Conservation (phyloP, 2,113 vertebrate genomes). For the Amphiprion percula region DNA sequence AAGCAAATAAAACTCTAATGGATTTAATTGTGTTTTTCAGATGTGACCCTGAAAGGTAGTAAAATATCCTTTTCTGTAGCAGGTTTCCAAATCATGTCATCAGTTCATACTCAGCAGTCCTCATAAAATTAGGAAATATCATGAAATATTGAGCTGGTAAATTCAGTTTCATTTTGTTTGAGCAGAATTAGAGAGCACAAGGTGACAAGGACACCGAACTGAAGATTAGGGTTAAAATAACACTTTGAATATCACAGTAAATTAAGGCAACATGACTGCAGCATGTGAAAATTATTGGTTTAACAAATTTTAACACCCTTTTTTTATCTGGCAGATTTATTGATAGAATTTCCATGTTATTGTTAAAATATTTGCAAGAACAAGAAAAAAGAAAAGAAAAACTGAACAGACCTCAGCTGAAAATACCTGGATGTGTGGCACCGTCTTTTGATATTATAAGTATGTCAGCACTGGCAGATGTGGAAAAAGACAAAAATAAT, state of each 20-base stretch:
- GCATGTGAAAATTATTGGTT: not conserved
- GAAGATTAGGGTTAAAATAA: not conserved
- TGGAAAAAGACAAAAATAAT: slow-evolving; percentile 30
- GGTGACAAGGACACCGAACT: not conserved
- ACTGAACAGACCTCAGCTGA: not conserved
- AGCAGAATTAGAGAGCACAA: not conserved
- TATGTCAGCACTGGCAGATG: not conserved
- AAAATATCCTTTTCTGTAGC: not conserved
- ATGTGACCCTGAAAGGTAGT: not conserved
- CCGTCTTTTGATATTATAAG: not conserved
- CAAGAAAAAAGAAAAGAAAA: not conserved
- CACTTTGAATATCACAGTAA: not conserved
- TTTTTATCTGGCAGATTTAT: not conserved
- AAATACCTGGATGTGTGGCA: not conserved
- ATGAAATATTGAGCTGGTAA: not conserved
- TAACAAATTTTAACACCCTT: not conserved
- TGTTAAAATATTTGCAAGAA: slow-evolving; percentile 4
- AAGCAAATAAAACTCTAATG: no score
- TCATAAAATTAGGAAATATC: not conserved
- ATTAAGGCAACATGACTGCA: not conserved
- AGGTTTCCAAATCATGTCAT: not conserved
- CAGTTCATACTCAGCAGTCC: no score
- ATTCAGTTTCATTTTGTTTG: not conserved
- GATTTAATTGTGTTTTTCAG: not conserved
- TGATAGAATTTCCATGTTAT: not conserved